Conservation (phyloP, 2,113 vertebrate species). For the Xenotilapia longispinis region DNA sequence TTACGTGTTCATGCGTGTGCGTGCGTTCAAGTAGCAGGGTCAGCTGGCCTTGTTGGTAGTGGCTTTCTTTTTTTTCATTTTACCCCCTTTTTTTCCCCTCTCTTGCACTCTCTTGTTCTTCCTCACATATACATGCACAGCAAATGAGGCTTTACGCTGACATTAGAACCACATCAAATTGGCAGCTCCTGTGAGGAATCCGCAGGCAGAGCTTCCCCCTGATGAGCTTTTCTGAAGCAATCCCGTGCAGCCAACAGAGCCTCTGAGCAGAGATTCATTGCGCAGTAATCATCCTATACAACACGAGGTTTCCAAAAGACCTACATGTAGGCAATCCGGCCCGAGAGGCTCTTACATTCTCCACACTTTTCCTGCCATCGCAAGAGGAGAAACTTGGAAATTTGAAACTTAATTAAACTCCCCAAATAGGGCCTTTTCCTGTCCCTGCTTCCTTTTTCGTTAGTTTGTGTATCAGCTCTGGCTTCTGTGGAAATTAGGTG, state of each 20-base stretch:
- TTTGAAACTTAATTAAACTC: conserved; percentile 54
- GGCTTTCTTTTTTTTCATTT: neutral
- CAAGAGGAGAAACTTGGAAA: neutral
- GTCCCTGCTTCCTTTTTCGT: neutral
- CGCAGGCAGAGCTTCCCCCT: neutral
- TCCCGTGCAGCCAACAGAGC: conserved; percentile 12
- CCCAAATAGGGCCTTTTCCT: conserved; percentile 5
- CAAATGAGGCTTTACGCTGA: conserved; percentile 4
- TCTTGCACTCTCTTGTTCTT: neutral
- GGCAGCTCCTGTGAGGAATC: conserved; percentile 2
- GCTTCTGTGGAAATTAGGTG: conserved; percentile 22
- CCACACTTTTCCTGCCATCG: conserved; percentile 2
- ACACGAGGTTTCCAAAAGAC: conserved; percentile 25
- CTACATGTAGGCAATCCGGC: conserved; percentile 12
- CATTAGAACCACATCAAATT: conserved; percentile 1
- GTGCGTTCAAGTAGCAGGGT: conserved; percentile 1
- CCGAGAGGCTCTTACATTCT: conserved; percentile 27
- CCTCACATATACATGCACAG: neutral
- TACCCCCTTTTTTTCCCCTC: neutral
- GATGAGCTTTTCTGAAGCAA: conserved; percentile 35
- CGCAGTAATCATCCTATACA: conserved; percentile 34
- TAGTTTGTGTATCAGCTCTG: neutral
- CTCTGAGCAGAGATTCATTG: conserved; percentile 28
- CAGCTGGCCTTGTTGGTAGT: neutral
- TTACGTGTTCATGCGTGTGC: neutral